Conservation (phyloP, 2,888 invertebrate species). For the Oligia fasciuncula region DNA sequence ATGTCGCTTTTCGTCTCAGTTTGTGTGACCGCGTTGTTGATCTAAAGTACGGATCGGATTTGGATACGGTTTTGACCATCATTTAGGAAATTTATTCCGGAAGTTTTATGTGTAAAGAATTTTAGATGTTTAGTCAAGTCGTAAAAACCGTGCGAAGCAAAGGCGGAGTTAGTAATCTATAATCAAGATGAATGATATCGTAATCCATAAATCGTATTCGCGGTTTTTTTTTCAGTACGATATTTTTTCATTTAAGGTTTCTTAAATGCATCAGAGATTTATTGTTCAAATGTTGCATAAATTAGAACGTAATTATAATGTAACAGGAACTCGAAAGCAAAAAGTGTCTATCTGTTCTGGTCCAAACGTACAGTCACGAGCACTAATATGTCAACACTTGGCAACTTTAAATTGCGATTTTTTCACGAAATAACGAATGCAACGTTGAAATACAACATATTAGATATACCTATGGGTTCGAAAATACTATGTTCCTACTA, state of each 20-base stretch:
- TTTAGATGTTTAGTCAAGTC: background rate
- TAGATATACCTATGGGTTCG: no score
- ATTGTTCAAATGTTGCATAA: background rate
- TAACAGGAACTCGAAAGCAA: background rate
- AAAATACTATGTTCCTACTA: no score
- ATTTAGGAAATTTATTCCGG: background rate
- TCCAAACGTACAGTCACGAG: no score
- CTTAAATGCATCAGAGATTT: background rate
- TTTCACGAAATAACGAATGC: no score
- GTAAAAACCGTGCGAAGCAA: background rate
- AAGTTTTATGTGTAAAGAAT: background rate
- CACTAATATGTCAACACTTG: no score
- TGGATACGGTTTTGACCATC: background rate
- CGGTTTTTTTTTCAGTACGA: background rate
- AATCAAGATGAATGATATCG: background rate
- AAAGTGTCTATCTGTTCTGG: background rate
- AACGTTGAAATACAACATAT: no score
- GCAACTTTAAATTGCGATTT: no score
- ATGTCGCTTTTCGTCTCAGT: background rate
- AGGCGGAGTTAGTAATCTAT: background rate
- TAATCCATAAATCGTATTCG: background rate
- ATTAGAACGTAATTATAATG: background rate
- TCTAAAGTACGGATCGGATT: background rate
- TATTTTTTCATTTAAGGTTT: background rate
- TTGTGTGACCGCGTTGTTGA: background rate